A percentile compares a stretch with the other conserved stretches of the same genome.
Conservation (phyloP, 2,888 invertebrate species). For the Plebejus anna region DNA sequence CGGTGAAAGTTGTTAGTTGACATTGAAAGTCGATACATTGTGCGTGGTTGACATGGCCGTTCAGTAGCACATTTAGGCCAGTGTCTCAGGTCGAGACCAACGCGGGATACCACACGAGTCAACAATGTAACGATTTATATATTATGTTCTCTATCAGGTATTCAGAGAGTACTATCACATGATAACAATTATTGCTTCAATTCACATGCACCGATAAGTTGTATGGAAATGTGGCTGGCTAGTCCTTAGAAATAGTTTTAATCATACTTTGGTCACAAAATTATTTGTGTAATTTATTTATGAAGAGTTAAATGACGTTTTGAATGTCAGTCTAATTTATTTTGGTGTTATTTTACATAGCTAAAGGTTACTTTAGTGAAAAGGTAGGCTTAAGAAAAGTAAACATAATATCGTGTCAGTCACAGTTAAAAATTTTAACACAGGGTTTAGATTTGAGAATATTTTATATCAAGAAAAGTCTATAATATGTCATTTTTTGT, state of each 20-base stretch:
- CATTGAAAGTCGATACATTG: neutral
- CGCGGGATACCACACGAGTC: conserved; percentile 16
- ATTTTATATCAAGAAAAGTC: neutral
- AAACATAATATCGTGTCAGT: neutral
- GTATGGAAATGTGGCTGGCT: neutral
- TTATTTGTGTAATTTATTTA: neutral
- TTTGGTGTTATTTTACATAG: neutral
- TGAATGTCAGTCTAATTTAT: neutral
- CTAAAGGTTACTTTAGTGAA: neutral
- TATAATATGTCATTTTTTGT: neutral
- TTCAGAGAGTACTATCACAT: neutral
- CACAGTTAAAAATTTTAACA: neutral
- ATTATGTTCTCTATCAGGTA: conserved; percentile 8
- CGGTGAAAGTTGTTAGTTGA: neutral
- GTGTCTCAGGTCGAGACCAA: conserved; percentile 6
- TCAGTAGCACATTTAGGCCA: neutral
- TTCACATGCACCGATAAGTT: neutral
- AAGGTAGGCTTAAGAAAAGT: neutral
- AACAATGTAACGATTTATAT: conserved; percentile 26
- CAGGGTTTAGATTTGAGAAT: neutral
- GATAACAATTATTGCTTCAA: conserved; percentile 13
- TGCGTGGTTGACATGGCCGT: neutral
- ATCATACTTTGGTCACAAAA: neutral
- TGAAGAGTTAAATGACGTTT: neutral
- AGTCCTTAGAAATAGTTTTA: neutral